Evolutionary conservation across 2,888 invertebrate genomes (phyloP).

Genomic region (Amaurobius ferox): DNA sequence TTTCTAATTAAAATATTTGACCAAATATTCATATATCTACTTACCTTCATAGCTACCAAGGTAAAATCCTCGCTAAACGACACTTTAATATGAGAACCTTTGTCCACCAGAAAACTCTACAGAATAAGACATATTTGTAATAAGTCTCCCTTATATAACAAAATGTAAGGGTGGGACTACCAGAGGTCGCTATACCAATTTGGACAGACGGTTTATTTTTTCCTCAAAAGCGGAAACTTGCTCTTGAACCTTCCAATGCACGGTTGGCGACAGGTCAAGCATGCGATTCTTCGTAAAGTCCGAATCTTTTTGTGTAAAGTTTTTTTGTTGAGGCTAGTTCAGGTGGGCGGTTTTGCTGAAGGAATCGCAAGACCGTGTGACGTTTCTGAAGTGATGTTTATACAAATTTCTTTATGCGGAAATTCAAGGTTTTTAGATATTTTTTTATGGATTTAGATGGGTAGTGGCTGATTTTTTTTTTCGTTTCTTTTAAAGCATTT

Average conservation of each 20-base stretch:
- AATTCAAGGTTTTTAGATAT: no score
- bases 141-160: slow-evolving; percentile 2
- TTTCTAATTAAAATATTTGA: no score
- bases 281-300: slow-evolving; percentile 42
- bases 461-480: no score
- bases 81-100: no score
- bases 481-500: no score
- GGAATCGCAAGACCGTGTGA: slow-evolving; percentile 14
- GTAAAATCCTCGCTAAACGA: no score
- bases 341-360: slow-evolving; percentile 20
- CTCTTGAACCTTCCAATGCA: slow-evolving; percentile 3
- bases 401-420: slow-evolving; percentile 21
- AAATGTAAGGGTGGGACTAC: slow-evolving; percentile 30
- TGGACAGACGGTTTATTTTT: slow-evolving; percentile 3
- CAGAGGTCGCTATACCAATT: slow-evolving; percentile 56
- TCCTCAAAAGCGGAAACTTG: slow-evolving; percentile 13
- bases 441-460: no score
- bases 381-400: slow-evolving; percentile 20
- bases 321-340: slow-evolving; percentile 13
- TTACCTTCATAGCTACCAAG: no score
- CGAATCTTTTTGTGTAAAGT: background rate
- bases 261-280: slow-evolving; percentile 50
- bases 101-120: no score
- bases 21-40: no score
- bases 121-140: no score